Evolutionary conservation across 2,113 vertebrate genomes (phyloP), one percentile per base, ranked within the genome.

Genomic region (Bombycilla garrulus): DNA sequence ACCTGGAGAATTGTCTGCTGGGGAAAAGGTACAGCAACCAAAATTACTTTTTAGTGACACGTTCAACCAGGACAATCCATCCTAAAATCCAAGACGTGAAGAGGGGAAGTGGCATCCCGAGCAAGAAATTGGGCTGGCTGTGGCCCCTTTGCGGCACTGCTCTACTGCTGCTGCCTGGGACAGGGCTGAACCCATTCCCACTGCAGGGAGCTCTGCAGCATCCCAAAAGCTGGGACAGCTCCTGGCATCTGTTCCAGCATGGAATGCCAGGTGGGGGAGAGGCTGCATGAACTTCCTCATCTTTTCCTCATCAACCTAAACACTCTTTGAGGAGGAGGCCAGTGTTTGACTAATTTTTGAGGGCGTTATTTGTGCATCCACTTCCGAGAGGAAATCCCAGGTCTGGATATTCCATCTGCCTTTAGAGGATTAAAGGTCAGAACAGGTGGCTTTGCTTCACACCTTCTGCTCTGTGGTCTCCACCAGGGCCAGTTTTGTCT

Each of bases 321-420:
- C 0, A 0, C 5, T 44, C 33, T 35, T 35, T 23, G 9, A 45
- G 64, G 11, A 53, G 12, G 8, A 61, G 18, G 8, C 40, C 12
- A 11, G 28, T 5, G 5, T 42, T 69, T 35, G 23, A n/a, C n/a
- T 51, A 4, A 7, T 73, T 70, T 47, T 20, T 81, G 28, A 70
- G 16, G 36, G 24, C 7, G 11, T 42, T 64, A 7, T 54, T 82
- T 3, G 0, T 50, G 28, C 54, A 58, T 16, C n/a, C 19, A 12
- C 25, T 25, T 45, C 28, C 33, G 40, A 58, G 66, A 20, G 35
- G 33, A 62, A 28, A 54, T 25, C 7, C 19, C 45, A 48, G 60
- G 16, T 10, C 29, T 25, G 45, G 54, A 31, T 50, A 26, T 48
- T 51, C 29, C 21, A 11, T 22, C 56, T 81, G 42, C 35, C 61